Base-by-base conservation (phyloP, 2,113 vertebrate genomes). In the Serinus canaria region DNA sequence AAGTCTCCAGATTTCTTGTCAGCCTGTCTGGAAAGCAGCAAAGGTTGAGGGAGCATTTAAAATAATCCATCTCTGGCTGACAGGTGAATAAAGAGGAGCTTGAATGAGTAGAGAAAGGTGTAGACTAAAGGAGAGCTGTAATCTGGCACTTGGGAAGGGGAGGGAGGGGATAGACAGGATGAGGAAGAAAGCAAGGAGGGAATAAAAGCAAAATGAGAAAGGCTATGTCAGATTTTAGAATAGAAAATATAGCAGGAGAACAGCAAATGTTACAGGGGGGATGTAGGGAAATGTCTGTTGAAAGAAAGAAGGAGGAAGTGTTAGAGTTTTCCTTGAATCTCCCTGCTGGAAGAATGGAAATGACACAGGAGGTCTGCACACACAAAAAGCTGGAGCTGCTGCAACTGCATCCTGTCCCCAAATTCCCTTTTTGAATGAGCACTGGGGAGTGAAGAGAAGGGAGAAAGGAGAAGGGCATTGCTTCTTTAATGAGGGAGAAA, bases 11-110 rank as follows among this genome's bases (percentile, higher is more conserved):
- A 78, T 93, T 94, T 93, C 80, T 92, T 95, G 86, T 89, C 91
- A 95, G 66, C 64, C 74, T 92, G 81, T 93, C 92, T 92, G 81
- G 74, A 82, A 92, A 75, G 81, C 84, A 94, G 87, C 62, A 87
- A 11, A 92, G 87, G 87, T 94, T 92, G 94, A 95, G 74, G 74
- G 41, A 93, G 87, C 91, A 91, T 93, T 96, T 96, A 95, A 94
- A 95, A 94, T 92, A 89, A 94, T 96, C 94, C 84, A 63, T 92
- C 59, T 87, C 66, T 79, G 89, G 44, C 58, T 95, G 94, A 96
- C 87, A 96, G 83, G 86, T 35, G 66, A 94, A 92, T 93, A 91
- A 94, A 93, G 80, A 63, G 35, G 74, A 89, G 86, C 87, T 68
- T 82, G 80, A 82, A 91, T 67, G 81, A 84, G 69, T n/a, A 41